These are phyloP conservation scores for Brienomyrus longianalis DNA, from an alignment of 2,113 vertebrate genomes.

Conservation along the genomic window DNA sequence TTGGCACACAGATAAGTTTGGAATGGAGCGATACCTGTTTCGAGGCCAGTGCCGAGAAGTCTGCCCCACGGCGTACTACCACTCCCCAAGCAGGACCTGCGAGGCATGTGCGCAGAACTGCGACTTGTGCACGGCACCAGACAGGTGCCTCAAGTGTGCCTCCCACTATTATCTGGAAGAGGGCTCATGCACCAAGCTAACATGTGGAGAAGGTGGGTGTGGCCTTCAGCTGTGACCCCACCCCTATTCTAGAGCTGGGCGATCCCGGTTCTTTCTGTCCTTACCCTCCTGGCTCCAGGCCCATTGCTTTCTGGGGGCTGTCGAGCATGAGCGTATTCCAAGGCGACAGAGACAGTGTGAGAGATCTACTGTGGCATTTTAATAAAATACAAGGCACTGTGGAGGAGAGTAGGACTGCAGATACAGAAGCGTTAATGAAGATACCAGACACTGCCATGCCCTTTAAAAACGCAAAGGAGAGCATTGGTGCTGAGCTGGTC, in stretches of 20 bases:
- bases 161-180: conserved; percentile 54
- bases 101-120: conserved; percentile 66
- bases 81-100: conserved; percentile 49
- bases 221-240: neutral
- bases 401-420: neutral
- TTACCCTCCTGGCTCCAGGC: neutral
- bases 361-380: neutral
- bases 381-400: neutral
- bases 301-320: neutral
- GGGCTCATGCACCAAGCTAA: conserved; percentile 60
- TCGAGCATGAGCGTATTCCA: neutral
- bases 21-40: conserved; percentile 59
- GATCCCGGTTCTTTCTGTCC: neutral
- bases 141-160: conserved; percentile 64
- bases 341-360: neutral
- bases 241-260: neutral
- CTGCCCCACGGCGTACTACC: conserved; percentile 66
- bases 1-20: conserved; percentile 59
- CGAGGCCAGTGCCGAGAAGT: conserved; percentile 62
- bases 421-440: neutral
- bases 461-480: neutral
- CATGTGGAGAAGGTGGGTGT: conserved; percentile 66
- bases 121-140: conserved; percentile 53
- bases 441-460: neutral
- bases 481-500: neutral